Percentiles rank a stretch among this genome's conserved stretches.
These are phyloP conservation scores for Lasiurus borealis DNA, from an alignment of 2,113 vertebrate species.

Conservation along the genomic window DNA sequence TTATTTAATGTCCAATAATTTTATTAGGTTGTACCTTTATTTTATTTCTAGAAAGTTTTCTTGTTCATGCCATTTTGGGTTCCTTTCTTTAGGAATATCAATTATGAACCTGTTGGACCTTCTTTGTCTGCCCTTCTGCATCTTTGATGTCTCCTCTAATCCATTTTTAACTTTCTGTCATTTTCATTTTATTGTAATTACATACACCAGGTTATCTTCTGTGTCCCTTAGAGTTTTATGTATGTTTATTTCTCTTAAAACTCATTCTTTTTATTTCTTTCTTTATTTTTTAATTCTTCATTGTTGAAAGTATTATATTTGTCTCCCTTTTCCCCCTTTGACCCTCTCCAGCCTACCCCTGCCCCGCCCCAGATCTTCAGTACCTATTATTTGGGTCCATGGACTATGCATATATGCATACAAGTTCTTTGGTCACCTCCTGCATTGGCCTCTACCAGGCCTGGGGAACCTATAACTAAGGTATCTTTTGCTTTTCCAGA, in stretches of 20 bases:
- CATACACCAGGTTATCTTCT: neutral
- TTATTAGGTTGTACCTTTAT: neutral
- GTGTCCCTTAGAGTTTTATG: neutral
- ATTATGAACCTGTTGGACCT: neutral
- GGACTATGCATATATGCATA: no score
- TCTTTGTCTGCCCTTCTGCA: neutral
- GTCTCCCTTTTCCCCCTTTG: no score
- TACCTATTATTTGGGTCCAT: no score
- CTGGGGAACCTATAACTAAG: no score
- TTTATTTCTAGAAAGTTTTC: constrained; percentile 35
- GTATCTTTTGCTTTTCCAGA: neutral
- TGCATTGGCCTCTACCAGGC: no score
- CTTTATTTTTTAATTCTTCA: no score
- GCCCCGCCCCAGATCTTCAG: no score
- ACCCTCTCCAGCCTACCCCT: no score
- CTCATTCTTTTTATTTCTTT: neutral
- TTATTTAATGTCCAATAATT: neutral
- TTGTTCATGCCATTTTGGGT: neutral
- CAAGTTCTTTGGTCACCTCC: no score
- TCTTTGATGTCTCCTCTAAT: neutral
- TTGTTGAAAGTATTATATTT: no score
- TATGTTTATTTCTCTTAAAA: neutral
- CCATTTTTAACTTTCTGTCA: neutral
- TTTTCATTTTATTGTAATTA: constrained; percentile 10
- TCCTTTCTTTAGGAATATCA: neutral